phyloP scores from a whole-genome alignment of 92 coral and sea anemone species.

The Porites cylindrica region DNA sequence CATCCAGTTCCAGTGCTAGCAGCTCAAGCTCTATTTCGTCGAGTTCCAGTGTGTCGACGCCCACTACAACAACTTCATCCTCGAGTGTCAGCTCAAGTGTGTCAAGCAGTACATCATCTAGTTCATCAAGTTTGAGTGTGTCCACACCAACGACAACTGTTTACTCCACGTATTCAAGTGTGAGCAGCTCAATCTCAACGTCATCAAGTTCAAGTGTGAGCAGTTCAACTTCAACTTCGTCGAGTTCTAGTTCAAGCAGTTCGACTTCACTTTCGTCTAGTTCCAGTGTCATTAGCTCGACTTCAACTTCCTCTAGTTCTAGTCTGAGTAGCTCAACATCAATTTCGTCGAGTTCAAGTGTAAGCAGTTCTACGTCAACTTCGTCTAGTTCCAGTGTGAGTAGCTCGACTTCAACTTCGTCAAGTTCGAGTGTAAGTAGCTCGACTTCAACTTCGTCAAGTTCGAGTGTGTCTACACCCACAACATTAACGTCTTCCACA shows the following conservation, averaged over 20 bases:
- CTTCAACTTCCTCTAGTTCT: neutral
- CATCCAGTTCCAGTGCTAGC: neutral
- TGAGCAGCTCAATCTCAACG: constrained; percentile 22
- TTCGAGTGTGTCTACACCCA: neutral
- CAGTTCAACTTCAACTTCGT: constrained; percentile 3
- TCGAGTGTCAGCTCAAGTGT: constrained; percentile 35
- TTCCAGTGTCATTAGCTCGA: neutral
- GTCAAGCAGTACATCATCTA: constrained; percentile 10
- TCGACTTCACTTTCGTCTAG: neutral
- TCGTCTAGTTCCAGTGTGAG: constrained; percentile 10
- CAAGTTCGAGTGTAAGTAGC: too few relatives aligned
- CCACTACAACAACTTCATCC: constrained; percentile 19
- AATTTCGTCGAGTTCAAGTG: neutral
- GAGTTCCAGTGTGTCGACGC: neutral
- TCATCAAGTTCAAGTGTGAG: neutral
- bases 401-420: neutral
- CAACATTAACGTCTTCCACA: neutral
- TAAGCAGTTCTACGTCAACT: neutral
- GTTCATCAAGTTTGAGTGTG: neutral
- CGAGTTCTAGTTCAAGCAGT: neutral
- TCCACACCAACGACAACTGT: constrained; percentile 33
- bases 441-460: neutral
- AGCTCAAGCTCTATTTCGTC: neutral
- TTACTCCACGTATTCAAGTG: constrained; percentile 9
- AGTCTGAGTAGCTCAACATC: neutral